phyloP scores from a whole-genome alignment of 1,140 invertebrate genomes.

The Coboldia fuscipes region DNA sequence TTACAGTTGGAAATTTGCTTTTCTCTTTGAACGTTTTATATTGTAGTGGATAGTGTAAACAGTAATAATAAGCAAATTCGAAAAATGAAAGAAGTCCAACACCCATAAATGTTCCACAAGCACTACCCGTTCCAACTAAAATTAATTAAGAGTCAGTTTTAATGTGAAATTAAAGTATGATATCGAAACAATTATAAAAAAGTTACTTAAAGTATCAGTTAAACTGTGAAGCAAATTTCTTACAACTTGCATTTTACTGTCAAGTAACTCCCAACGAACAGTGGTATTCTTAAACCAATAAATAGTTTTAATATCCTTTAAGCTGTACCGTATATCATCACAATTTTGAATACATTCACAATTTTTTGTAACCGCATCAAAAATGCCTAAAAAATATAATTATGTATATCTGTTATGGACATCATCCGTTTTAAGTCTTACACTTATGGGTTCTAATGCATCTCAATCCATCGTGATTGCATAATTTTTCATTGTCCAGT shows the following conservation, averaged over 20 bases:
- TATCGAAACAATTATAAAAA: too few species aligned
- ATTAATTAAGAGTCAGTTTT: too few species aligned
- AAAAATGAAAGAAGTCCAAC: too few species aligned
- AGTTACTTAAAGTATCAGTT: background rate
- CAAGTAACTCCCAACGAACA: background rate
- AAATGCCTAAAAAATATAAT: background rate
- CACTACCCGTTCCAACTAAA: too few species aligned
- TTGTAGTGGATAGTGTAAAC: too few species aligned
- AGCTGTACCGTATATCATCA: background rate
- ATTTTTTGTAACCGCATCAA: background rate
- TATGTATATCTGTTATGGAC: background rate
- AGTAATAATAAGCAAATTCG: too few species aligned
- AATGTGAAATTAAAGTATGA: too few species aligned
- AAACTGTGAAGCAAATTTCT: background rate
- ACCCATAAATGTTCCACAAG: too few species aligned
- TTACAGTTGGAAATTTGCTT: too few species aligned
- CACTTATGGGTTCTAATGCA: background rate
- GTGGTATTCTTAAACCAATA: background rate
- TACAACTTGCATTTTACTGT: background rate
- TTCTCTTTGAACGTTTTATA: too few species aligned
- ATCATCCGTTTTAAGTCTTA: background rate
- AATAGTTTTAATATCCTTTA: background rate
- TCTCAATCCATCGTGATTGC: background rate
- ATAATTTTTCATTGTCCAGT: background rate
- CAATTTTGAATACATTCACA: background rate